phyloP scores from a whole-genome alignment of 2,113 vertebrate genomes.

The Thymallus thymallus region DNA sequence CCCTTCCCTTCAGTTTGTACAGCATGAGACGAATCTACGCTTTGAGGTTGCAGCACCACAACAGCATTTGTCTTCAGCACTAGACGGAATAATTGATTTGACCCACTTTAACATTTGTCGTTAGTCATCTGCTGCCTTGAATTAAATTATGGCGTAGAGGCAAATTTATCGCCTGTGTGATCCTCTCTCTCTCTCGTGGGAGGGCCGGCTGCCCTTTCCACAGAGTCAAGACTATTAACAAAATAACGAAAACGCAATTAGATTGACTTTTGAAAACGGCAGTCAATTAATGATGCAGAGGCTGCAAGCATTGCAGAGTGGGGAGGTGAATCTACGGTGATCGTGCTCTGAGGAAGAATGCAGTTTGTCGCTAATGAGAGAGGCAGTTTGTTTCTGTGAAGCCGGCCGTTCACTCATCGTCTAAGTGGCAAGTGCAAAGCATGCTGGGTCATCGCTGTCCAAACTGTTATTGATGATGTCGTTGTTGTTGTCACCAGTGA shows the following conservation, averaged over 20 bases:
- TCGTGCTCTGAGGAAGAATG: background rate
- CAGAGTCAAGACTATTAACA: slow-evolving; percentile 58
- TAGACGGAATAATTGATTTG: slow-evolving; percentile 51
- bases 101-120: slow-evolving; percentile 57
- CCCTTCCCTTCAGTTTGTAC: background rate
- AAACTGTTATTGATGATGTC: background rate
- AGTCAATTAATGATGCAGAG: slow-evolving; percentile 57
- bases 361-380: background rate
- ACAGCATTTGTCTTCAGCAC: background rate
- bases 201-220: slow-evolving; percentile 50
- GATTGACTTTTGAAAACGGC: slow-evolving; percentile 68
- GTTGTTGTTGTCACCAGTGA: too few relatives aligned
- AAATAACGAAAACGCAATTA: slow-evolving; percentile 69
- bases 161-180: slow-evolving; percentile 50
- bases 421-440: background rate
- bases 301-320: background rate
- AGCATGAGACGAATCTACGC: background rate
- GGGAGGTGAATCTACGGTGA: background rate
- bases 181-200: slow-evolving; percentile 33
- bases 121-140: slow-evolving; percentile 48
- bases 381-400: background rate
- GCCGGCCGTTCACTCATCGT: background rate
- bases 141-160: slow-evolving; percentile 44
- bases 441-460: background rate
- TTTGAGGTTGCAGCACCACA: slow-evolving; percentile 2